Base-by-base conservation (phyloP, 2,113 vertebrate species). In the Epinephelus cyanopodus region DNA sequence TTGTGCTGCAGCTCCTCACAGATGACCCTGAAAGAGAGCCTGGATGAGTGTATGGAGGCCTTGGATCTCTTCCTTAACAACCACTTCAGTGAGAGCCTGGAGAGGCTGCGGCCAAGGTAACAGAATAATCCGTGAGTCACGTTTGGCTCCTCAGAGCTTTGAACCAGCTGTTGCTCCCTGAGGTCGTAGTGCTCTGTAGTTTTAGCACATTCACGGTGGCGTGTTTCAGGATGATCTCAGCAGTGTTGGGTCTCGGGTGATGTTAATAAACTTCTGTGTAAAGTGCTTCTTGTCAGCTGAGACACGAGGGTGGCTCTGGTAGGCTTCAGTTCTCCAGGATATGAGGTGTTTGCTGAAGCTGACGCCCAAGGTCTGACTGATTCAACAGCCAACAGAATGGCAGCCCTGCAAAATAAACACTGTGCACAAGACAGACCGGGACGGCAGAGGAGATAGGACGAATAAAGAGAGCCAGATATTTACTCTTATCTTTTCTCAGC, bases 41-140 rank as follows among this genome's bases (percentile, higher is more conserved):
- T 96, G 82, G 94, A 93, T 61, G 95, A 96, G 77, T 96, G 96
- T 15, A 96, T 96, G 95, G 95, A 95, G 79, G 95, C 96, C 27
- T 52, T 96, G 89, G 94, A 95, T 79, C 94, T 96, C 74, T 96
- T 96, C 86, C 94, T 96, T 56, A 95, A 96, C 92, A 96, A 96
- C 91, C 94, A 93, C 85, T 96, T 96, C 90, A 93, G 29, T 2
- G 95, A 96, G 90, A 96, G 95, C 79, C 91, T 96, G 85, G 95
- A 96, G 37, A 94, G 73, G 82, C 93, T 96, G 74, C 90, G 73
- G n/a, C 95, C 95, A 69, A 91, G 94, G 96, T 96, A 88, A 94
- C 87, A 0, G 21, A 69, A 18, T 21, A 52, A 60, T 21, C 62
- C 66, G 7, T 0, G 3, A 29, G 56, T 37, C 74, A 15, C 2